A percentile compares a stretch with the other conserved stretches of the same genome.
Conservation (phyloP, 2,888 invertebrate species). For the Metallyticus violacea region DNA sequence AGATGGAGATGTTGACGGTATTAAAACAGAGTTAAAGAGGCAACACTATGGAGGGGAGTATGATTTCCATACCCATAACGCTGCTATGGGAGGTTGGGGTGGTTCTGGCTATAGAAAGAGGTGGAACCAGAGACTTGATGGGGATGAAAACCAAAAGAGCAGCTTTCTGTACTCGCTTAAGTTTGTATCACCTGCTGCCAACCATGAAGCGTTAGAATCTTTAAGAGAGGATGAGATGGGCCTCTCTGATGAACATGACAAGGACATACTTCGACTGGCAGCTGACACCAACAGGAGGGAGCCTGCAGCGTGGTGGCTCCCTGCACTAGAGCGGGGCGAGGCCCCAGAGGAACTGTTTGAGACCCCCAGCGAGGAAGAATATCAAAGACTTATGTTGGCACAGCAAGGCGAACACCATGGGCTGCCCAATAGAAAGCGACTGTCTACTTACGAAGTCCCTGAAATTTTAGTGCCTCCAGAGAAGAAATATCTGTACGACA, state of each 20-base stretch:
- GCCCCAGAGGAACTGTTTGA: background rate
- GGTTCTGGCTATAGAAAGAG: conserved; percentile 17
- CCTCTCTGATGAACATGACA: conserved; percentile 27
- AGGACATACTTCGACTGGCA: conserved; percentile 18
- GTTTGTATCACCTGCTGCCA: conserved; percentile 27
- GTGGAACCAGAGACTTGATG: conserved; percentile 28
- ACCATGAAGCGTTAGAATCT: conserved; percentile 30
- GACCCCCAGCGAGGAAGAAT: background rate
- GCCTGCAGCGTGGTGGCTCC: conserved; percentile 1
- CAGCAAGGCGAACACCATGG: background rate
- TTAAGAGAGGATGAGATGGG: conserved; percentile 22
- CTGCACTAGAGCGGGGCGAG: background rate
- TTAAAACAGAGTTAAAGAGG: background rate
- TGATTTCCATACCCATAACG: conserved; percentile 36
- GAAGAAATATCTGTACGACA: conserved; percentile 11
- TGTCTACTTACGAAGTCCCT: background rate
- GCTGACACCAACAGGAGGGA: background rate
- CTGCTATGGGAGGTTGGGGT: conserved; percentile 24
- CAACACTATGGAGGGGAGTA: conserved; percentile 31
- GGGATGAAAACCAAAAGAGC: conserved; percentile 18
- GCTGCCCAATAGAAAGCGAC: background rate
- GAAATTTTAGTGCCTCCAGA: background rate
- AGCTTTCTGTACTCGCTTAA: conserved; percentile 31
- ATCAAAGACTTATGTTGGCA: background rate
- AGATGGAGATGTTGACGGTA: background rate